These are phyloP conservation scores for Nymphicus hollandicus DNA, from an alignment of 2,113 vertebrate genomes.

Conservation along the genomic window DNA sequence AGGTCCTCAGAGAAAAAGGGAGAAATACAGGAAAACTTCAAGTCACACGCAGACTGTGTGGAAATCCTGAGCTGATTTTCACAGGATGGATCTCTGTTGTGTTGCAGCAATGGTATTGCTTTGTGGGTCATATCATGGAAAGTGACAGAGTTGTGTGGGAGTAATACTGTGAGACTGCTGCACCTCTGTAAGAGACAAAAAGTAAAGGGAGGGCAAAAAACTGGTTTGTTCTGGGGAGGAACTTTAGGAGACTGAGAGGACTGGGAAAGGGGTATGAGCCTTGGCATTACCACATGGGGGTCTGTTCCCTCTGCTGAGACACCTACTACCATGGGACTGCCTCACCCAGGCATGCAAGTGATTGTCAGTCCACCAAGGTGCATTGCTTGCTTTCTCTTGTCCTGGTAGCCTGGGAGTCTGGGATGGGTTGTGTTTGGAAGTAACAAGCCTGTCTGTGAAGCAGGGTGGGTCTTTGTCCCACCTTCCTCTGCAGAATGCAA, in stretches of 20 bases:
- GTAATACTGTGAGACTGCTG: not conserved
- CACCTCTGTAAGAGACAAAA: not conserved
- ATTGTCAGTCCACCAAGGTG: too few relatives aligned
- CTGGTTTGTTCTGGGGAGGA: not conserved
- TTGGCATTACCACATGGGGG: not conserved
- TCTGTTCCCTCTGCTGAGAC: not conserved
- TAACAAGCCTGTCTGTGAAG: not conserved
- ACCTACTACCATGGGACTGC: accelerated
- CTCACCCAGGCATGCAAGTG: not conserved
- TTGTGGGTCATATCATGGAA: not conserved
- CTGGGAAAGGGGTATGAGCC: not conserved
- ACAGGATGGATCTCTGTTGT: not conserved
- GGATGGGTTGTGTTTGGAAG: not conserved
- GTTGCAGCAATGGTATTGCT: not conserved
- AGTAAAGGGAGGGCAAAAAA: not conserved
- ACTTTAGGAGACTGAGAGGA: not conserved
- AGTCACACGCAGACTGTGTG: not conserved
- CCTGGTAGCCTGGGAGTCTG: not conserved
- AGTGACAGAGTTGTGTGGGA: not conserved
- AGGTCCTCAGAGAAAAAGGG: not conserved
- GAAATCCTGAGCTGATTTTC: not conserved
- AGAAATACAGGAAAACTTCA: not conserved
- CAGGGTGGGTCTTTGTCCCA: not conserved
- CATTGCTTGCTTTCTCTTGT: not conserved
- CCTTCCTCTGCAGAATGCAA: not conserved